Evolutionary conservation across 1,140 invertebrate genomes (phyloP).

Genomic region (Drosophila varians): DNA sequence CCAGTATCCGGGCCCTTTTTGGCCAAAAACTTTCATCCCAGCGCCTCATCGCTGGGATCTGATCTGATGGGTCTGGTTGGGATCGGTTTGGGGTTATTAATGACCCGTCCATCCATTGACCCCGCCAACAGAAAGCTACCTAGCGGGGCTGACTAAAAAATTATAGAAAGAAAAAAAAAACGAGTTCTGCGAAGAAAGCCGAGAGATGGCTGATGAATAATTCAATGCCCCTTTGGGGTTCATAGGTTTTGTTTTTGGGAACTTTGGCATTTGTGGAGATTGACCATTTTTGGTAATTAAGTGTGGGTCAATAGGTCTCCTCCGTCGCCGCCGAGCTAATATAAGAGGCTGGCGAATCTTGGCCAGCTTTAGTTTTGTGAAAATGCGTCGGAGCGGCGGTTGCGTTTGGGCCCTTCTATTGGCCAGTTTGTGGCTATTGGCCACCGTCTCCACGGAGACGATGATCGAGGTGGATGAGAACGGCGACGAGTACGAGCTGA

Average conservation of each 20-base stretch:
- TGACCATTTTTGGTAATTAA: conserved; percentile 59
- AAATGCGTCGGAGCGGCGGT: conserved; percentile 48
- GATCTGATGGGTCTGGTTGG: too few species aligned
- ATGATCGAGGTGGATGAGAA: conserved; percentile 76
- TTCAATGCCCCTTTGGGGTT: conserved; percentile 40
- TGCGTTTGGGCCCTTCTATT: conserved; percentile 36
- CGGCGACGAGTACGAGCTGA: conserved; percentile 75
- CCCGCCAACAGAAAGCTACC: conserved; percentile 36
- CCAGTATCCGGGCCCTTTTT: conserved; percentile 5
- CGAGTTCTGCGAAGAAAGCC: conserved; percentile 30
- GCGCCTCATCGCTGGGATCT: too few species aligned
- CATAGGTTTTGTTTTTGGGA: too few species aligned
- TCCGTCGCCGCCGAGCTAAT: conserved; percentile 65
- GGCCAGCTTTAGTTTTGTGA: conserved; percentile 52
- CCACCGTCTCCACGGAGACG: conserved; percentile 42
- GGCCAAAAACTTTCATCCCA: conserved; percentile 9
- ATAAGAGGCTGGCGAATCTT: conserved; percentile 42
- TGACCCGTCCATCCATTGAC: conserved; percentile 42
- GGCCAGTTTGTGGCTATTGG: conserved; percentile 35
- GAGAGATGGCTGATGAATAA: conserved; percentile 65
- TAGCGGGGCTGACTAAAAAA: conserved; percentile 12
- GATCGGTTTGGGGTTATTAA: conserved; percentile 27
- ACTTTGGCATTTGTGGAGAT: conserved; percentile 3
- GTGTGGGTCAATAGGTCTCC: conserved; percentile 68
- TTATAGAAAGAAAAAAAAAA: not conserved